Conservation (phyloP, 2,888 invertebrate species). For the Lepeophtheirus nordmannii region DNA sequence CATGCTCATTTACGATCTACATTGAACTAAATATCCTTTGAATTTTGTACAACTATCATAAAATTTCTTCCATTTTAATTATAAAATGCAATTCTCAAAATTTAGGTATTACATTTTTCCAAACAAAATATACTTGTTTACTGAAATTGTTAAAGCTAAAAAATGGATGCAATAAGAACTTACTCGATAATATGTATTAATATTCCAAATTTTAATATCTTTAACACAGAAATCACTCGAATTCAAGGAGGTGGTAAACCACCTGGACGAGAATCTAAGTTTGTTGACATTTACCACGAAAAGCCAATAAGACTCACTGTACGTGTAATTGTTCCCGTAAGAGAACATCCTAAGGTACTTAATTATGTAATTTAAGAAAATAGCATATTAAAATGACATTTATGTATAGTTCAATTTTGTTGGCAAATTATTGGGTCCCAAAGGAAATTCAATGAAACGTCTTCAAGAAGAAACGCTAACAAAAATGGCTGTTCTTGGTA, state of each 20-base stretch:
- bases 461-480: constrained; percentile 86
- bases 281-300: constrained; percentile 58
- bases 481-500: constrained; percentile 82
- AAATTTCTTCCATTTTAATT: too few species aligned
- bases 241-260: constrained; percentile 22
- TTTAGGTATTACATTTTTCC: too few species aligned
- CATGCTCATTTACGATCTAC: too few species aligned
- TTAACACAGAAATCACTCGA: constrained; percentile 16
- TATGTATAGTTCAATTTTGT: constrained; percentile 76
- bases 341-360: constrained; percentile 55
- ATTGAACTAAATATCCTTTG: too few species aligned
- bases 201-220: background rate
- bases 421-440: constrained; percentile 79
- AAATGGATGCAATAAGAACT: background rate
- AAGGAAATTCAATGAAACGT: constrained; percentile 78
- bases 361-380: background rate
- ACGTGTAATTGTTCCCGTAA: constrained; percentile 65
- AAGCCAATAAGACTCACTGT: constrained; percentile 73
- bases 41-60: too few species aligned
- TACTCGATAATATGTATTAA: background rate
- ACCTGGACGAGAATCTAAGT: constrained; percentile 26
- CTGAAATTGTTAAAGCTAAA: too few species aligned
- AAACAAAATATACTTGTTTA: too few species aligned
- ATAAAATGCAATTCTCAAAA: too few species aligned
- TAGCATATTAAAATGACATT: background rate